These are phyloP conservation scores for Furcula furcula DNA, from an alignment of 2,888 invertebrate genomes.

Conservation along the genomic window DNA sequence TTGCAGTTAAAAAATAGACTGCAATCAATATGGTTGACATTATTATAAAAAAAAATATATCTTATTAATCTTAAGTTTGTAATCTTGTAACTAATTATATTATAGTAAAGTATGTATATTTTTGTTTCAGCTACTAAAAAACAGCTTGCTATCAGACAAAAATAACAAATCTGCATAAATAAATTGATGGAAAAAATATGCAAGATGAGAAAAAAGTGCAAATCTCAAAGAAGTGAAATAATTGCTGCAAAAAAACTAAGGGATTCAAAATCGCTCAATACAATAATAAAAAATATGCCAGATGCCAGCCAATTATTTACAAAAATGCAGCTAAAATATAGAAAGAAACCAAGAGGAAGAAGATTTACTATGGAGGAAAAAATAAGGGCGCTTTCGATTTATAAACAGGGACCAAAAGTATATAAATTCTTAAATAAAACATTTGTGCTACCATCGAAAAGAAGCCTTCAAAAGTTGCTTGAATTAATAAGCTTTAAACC, in stretches of 20 bases:
- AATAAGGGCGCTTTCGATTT: not conserved
- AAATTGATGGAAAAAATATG: too few relatives aligned
- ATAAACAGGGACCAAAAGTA: not conserved
- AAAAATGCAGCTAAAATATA: not conserved
- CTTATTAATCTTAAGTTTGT: too few relatives aligned
- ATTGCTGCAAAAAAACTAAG: not conserved
- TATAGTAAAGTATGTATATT: too few relatives aligned
- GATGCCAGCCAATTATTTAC: not conserved
- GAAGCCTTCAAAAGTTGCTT: not conserved
- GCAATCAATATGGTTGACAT: too few relatives aligned
- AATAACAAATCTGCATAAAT: too few relatives aligned
- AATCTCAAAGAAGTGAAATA: not conserved
- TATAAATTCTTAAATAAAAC: not conserved
- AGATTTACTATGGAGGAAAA: not conserved
- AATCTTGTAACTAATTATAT: too few relatives aligned
- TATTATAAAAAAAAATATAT: too few relatives aligned
- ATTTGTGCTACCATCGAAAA: not conserved
- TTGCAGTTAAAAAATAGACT: too few relatives aligned
- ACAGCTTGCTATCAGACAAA: too few relatives aligned
- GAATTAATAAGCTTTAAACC: not conserved
- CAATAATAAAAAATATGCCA: not conserved
- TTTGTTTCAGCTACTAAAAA: too few relatives aligned
- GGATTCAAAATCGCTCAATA: not conserved
- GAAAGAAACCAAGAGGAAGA: not conserved
- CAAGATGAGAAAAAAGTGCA: not conserved